phyloP scores from a whole-genome alignment of 2,888 invertebrate genomes.

The Lycophotia porphyrea region DNA sequence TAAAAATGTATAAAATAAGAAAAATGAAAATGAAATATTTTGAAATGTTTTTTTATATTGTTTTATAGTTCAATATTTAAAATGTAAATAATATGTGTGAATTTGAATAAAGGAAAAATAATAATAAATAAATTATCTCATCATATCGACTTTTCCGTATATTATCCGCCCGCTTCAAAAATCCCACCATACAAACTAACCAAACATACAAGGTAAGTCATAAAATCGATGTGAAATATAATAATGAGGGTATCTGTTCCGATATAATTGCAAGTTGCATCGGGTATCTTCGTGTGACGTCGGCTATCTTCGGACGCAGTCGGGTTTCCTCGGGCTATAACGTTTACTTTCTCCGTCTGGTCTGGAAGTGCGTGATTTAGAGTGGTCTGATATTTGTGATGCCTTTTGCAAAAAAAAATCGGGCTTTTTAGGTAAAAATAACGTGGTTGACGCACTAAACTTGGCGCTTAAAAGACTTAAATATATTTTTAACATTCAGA shows the following conservation, averaged over 20 bases:
- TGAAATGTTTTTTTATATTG: no score
- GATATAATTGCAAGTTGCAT: constrained; percentile 67
- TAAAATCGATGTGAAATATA: constrained; percentile 57
- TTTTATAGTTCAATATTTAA: no score
- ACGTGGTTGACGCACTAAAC: background rate
- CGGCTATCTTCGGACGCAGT: constrained; percentile 47
- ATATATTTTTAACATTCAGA: background rate
- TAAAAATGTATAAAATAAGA: no score
- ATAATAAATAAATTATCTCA: background rate
- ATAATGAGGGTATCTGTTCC: constrained; percentile 61
- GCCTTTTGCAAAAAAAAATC: constrained; percentile 27
- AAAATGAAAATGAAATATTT: no score
- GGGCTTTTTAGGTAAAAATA: constrained; percentile 19
- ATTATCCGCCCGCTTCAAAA: background rate
- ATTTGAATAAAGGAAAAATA: no score
- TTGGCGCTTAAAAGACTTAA: background rate
- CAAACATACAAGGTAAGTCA: constrained; percentile 20
- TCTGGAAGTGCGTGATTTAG: constrained; percentile 61
- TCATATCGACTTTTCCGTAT: background rate
- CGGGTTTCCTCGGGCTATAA: constrained; percentile 53
- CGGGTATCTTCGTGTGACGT: constrained; percentile 53
- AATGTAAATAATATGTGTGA: no score
- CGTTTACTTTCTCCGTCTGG: constrained; percentile 65
- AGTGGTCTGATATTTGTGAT: constrained; percentile 54
- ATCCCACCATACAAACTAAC: background rate